Percentiles rank a stretch among this genome's conserved stretches.
These are phyloP conservation scores for Tenebrio molitor DNA, from an alignment of 1,140 invertebrate genomes.

Conservation along the genomic window DNA sequence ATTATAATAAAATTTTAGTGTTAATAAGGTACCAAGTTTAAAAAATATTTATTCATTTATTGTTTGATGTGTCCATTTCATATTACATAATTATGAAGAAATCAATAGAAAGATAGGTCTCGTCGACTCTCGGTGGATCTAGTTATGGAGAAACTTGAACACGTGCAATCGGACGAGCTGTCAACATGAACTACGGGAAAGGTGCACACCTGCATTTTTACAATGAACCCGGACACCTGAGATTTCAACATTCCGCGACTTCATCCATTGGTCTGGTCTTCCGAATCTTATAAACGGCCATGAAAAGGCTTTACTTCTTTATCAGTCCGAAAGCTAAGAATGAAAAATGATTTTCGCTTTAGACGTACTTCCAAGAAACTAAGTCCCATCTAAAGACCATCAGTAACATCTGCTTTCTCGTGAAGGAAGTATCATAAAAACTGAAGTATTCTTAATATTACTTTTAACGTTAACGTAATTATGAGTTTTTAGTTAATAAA, in stretches of 20 bases:
- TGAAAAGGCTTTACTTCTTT: constrained; percentile 42
- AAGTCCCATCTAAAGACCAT: too few relatives aligned
- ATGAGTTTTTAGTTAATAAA: too few relatives aligned
- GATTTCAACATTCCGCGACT: constrained; percentile 56
- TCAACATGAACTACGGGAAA: constrained; percentile 45
- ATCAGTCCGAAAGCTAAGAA: constrained; percentile 30
- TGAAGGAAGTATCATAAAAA: too few relatives aligned
- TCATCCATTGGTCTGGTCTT: constrained; percentile 27
- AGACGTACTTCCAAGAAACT: constrained; percentile 8
- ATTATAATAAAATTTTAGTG: too few relatives aligned
- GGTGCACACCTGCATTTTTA: constrained; percentile 55
- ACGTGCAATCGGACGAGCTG: constrained; percentile 42
- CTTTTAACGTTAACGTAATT: too few relatives aligned
- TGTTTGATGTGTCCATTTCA: constrained; percentile 10
- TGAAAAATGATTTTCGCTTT: constrained; percentile 45
- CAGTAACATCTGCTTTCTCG: too few relatives aligned
- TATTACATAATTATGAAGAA: not conserved
- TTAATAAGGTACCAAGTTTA: not conserved
- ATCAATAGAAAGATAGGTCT: constrained; percentile 16
- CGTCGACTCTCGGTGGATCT: constrained; percentile 3
- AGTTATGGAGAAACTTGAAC: constrained; percentile 39
- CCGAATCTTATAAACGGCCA: constrained; percentile 39
- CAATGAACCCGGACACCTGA: constrained; percentile 53
- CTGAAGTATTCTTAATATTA: too few relatives aligned
- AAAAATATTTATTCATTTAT: constrained; percentile 10